A percentile compares a stretch with the other conserved stretches of the same genome.
Conservation (phyloP, 2,888 invertebrate genomes). For the Drosophila aldrichi region DNA sequence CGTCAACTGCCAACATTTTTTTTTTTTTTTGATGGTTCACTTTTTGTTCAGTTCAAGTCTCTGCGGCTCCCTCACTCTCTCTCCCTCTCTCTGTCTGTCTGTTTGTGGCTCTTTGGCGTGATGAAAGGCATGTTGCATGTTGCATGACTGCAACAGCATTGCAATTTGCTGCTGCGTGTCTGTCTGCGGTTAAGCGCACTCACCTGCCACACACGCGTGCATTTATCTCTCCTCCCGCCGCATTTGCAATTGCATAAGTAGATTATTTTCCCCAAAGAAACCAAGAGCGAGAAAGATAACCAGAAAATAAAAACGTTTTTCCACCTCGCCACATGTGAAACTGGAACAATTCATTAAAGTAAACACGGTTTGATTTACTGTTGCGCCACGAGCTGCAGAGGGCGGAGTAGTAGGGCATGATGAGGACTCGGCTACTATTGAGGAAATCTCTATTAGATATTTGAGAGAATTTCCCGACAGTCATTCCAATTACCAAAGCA, state of each 20-base stretch:
- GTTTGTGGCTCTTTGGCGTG: conserved; percentile 25
- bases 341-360: conserved; percentile 8
- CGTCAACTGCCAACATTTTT: conserved; percentile 41
- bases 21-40: conserved; percentile 20
- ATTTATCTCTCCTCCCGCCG: conserved; percentile 19
- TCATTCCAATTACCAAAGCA: not conserved
- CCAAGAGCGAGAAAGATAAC: not conserved
- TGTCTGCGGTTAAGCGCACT: conserved; percentile 50
- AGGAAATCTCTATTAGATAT: not conserved
- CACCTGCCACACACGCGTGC: conserved; percentile 15
- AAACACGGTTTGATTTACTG: conserved; percentile 41
- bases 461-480: not conserved
- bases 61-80: conserved; percentile 26
- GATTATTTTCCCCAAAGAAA: conserved; percentile 21
- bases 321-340: conserved; percentile 14
- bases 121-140: conserved; percentile 9
- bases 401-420: not conserved
- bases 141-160: conserved; percentile 25
- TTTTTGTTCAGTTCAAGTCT: conserved; percentile 33
- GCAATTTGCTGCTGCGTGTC: conserved; percentile 52
- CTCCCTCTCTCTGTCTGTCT: not conserved
- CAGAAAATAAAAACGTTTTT: conserved; percentile 16
- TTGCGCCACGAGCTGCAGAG: not conserved
- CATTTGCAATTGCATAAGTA: conserved; percentile 34
- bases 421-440: not conserved